Percentiles rank a stretch among this genome's conserved stretches.
These are phyloP conservation scores for Calidris pygmaea DNA, from an alignment of 2,113 vertebrate genomes.

Conservation along the genomic window DNA sequence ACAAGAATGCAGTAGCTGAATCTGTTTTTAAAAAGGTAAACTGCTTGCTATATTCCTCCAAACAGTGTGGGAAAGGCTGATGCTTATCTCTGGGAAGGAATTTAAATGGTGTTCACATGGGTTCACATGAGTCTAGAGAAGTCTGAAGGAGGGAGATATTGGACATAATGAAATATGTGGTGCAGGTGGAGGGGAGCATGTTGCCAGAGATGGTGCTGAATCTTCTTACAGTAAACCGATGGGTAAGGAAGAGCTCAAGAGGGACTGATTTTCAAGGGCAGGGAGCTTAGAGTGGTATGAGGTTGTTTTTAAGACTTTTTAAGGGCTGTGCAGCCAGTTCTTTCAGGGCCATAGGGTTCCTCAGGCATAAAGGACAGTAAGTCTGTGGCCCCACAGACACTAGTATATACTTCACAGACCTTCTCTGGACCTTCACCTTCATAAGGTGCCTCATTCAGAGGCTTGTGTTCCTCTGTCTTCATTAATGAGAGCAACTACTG, in stretches of 20 bases:
- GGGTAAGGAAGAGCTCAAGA: neutral
- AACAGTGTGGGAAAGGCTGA: neutral
- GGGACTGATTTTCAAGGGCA: neutral
- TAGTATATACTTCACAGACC: neutral
- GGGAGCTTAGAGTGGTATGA: neutral
- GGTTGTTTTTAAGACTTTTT: neutral
- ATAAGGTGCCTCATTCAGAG: rapidly evolving
- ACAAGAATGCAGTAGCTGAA: neutral
- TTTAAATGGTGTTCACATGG: neutral
- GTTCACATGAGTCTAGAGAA: neutral
- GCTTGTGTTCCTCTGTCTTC: neutral
- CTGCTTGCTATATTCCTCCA: neutral
- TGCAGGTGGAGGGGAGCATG: neutral
- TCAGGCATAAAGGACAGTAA: neutral
- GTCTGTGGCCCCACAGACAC: neutral
- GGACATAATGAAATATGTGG: neutral
- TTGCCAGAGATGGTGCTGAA: neutral
- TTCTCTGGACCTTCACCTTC: neutral
- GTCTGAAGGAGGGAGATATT: neutral
- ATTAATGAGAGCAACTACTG: neutral
- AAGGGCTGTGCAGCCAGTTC: neutral
- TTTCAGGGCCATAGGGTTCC: neutral
- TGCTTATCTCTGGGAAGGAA: neutral
- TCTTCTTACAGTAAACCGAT: neutral
- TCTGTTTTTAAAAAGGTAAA: neutral